Percentiles rank a stretch among this genome's conserved stretches.
Evolutionary conservation across 1,140 invertebrate species (phyloP).

Genomic region (Sinonovacula constricta): DNA sequence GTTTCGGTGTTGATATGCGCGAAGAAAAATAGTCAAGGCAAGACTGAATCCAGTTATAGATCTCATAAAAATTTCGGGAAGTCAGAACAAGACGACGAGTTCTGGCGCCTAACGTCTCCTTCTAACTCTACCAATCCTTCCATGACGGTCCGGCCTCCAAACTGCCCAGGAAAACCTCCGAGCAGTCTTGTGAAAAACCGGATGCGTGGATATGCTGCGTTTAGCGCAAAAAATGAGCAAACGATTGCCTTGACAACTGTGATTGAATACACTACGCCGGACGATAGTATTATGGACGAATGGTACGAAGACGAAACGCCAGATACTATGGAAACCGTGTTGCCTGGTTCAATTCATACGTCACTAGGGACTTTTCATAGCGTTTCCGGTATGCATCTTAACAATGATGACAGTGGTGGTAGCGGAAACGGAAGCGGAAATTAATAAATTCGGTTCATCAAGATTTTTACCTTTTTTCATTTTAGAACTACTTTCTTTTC

Average conservation of each 20-base stretch:
- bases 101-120: background rate
- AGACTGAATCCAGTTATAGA: background rate
- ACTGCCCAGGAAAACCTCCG: conserved; percentile 35
- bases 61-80: no score
- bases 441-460: no score
- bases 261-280: conserved; percentile 9
- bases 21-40: background rate
- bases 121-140: background rate
- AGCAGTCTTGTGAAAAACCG: conserved; percentile 3
- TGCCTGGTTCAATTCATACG: no score
- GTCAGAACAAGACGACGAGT: background rate
- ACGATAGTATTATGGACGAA: no score
- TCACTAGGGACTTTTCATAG: no score
- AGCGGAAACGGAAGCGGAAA: no score
- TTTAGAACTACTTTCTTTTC: no score
- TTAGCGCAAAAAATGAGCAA: conserved; percentile 29
- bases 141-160: conserved; percentile 20
- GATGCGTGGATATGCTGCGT: conserved; percentile 19
- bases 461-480: no score
- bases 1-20: conserved; percentile 4
- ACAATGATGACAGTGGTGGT: no score
- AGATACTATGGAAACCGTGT: no score
- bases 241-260: conserved; percentile 31
- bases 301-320: no score
- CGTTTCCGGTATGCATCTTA: no score